Evolutionary conservation across 1,140 invertebrate species (phyloP), one percentile per base, ranked within the genome.

Genomic region (Chymomyza costata): DNA sequence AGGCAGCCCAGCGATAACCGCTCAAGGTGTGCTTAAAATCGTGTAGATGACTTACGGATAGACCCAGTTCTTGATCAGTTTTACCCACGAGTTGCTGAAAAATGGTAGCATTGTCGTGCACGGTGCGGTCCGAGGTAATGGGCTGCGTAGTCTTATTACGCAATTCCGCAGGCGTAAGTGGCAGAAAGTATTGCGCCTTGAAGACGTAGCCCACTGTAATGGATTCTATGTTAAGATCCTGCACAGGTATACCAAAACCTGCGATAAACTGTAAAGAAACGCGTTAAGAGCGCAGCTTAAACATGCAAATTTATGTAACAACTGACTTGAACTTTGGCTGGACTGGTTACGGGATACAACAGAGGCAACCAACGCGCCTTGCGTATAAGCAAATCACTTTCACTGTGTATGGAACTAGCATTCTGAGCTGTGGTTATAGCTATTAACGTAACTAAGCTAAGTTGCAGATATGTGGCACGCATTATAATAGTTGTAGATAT

Each of bases 221-320:
- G 3, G 76, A 43, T 40, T 85, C 84, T 3, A 54, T 15, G 7
- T 66, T 45, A 0, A 86, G 58, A 21, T 70, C 56, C 0, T 73
- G 65, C 6, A 80, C 59, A 0, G 84, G 84, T 44, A 86, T 83
- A 52, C 84, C 84, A 59, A 86, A 82, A 16, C 84, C 84, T 11
- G 25, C 49, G n/a, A 86, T 73, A 37, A 76, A 69, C 84, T 85
- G 19, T 2, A 14, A 16, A 1, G 13, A 34, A 7, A 10, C n/a
- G n/a, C n/a, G n/a, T n/a, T n/a, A n/a, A n/a, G n/a, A n/a, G n/a
- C n/a, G n/a, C n/a, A n/a, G n/a, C n/a, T n/a, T n/a, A n/a, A n/a
- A n/a, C n/a, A n/a, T n/a, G 2, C 1, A 0, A 32, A 13, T 15
- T 8, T 1, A 16, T 14, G 13, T 18, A 40, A 34, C 11, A 15